phyloP scores from a whole-genome alignment of 2,113 vertebrate genomes.

The Oreochromis aureus region DNA sequence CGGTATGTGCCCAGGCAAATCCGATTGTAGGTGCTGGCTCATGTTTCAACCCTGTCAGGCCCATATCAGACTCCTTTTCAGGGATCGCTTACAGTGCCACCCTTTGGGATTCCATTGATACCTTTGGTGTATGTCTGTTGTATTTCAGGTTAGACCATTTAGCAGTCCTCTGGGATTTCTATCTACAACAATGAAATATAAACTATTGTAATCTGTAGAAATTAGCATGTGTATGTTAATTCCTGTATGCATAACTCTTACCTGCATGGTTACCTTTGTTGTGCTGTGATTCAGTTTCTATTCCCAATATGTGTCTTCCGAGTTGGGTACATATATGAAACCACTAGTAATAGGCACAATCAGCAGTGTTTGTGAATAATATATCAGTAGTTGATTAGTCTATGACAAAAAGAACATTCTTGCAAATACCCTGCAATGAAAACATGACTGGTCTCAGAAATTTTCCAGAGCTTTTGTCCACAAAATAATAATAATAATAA shows the following conservation, averaged over 20 bases:
- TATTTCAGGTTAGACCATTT: neutral
- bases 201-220: constrained; percentile 10
- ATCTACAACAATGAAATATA: neutral
- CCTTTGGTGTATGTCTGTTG: neutral
- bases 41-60: constrained; percentile 21
- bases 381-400: neutral
- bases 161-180: neutral
- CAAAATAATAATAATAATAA: neutral
- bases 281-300: neutral
- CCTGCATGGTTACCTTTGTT: constrained; percentile 31
- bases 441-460: neutral
- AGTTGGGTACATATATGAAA: neutral
- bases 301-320: neutral
- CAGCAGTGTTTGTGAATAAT: neutral
- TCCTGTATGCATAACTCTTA: constrained; percentile 1
- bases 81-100: neutral
- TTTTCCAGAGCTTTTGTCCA: neutral
- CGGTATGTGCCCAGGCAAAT: constrained; percentile 5
- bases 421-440: neutral
- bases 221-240: neutral
- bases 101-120: neutral
- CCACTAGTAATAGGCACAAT: neutral
- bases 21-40: neutral
- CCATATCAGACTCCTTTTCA: constrained; percentile 1
- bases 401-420: neutral